Evolutionary conservation across 2,888 invertebrate genomes (phyloP).

Genomic region (Hypercompe scribonia): DNA sequence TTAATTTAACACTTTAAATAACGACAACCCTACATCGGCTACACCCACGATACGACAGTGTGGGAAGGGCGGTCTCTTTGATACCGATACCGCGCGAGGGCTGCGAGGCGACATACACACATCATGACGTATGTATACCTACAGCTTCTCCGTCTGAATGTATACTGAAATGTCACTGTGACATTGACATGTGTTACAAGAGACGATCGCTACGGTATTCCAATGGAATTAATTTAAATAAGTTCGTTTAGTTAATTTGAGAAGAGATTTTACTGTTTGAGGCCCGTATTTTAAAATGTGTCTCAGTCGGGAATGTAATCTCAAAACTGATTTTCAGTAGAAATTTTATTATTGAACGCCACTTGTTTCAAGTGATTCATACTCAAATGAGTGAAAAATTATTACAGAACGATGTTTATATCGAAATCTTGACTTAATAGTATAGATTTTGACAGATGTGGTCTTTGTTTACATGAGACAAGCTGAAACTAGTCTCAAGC

Average conservation of each 20-base stretch:
- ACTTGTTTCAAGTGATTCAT: too few species aligned
- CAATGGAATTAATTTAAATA: constrained; percentile 12
- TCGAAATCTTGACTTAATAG: too few species aligned
- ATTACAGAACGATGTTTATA: too few species aligned
- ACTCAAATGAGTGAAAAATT: too few species aligned
- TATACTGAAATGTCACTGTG: constrained; percentile 14
- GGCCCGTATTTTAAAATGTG: too few species aligned
- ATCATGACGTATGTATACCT: constrained; percentile 2
- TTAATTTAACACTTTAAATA: neutral
- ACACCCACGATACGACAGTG: constrained; percentile 25
- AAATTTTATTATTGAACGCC: too few species aligned
- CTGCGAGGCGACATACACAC: constrained; percentile 34
- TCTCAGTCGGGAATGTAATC: too few species aligned
- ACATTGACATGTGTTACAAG: constrained; percentile 17
- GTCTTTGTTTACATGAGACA: too few species aligned
- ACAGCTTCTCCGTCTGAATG: constrained; percentile 2
- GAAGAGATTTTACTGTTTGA: neutral
- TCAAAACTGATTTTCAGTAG: too few species aligned
- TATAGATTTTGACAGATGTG: too few species aligned
- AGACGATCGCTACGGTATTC: constrained; percentile 9
- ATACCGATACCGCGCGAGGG: constrained; percentile 50
- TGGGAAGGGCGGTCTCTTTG: constrained; percentile 59
- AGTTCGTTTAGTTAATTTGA: constrained; percentile 2
- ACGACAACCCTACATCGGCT: constrained; percentile 23
- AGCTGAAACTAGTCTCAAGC: too few species aligned